Conservation (phyloP, 2,888 invertebrate genomes). For the Stenodema calcarata region DNA sequence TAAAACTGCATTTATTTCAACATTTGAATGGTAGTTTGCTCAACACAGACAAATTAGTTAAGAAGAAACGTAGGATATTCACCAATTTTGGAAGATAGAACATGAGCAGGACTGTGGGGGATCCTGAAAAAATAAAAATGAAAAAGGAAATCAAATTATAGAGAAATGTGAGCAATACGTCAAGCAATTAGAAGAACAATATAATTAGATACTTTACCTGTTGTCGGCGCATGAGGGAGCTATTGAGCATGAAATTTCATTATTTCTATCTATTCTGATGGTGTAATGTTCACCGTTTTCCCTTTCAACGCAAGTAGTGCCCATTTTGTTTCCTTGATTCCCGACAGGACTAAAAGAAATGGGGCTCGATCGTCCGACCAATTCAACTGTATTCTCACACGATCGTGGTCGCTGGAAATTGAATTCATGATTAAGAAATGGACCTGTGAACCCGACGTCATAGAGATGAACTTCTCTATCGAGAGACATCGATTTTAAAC, state of each 20-base stretch:
- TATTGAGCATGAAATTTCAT: conserved; percentile 30
- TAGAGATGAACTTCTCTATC: too few species aligned
- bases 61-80: not conserved
- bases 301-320: conserved; percentile 31
- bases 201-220: not conserved
- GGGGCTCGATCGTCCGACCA: not conserved
- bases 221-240: not conserved
- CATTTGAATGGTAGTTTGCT: too few species aligned
- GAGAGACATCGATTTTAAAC: too few species aligned
- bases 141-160: not conserved
- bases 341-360: not conserved
- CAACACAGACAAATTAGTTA: too few species aligned
- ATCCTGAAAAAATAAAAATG: not conserved
- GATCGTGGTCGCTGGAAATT: not conserved
- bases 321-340: conserved; percentile 9
- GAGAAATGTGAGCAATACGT: not conserved
- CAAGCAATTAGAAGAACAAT: not conserved
- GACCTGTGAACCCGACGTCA: too few species aligned
- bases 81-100: not conserved
- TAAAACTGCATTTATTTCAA: too few species aligned
- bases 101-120: not conserved
- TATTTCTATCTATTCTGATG: conserved; percentile 30
- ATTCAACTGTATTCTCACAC: not conserved
- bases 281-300: conserved; percentile 36
- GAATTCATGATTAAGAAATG: too few species aligned